Percentiles rank a stretch among this genome's conserved stretches.
These are phyloP conservation scores for Machaerirhynchus nigripectus DNA, from an alignment of 2,113 vertebrate species.

Conservation along the genomic window DNA sequence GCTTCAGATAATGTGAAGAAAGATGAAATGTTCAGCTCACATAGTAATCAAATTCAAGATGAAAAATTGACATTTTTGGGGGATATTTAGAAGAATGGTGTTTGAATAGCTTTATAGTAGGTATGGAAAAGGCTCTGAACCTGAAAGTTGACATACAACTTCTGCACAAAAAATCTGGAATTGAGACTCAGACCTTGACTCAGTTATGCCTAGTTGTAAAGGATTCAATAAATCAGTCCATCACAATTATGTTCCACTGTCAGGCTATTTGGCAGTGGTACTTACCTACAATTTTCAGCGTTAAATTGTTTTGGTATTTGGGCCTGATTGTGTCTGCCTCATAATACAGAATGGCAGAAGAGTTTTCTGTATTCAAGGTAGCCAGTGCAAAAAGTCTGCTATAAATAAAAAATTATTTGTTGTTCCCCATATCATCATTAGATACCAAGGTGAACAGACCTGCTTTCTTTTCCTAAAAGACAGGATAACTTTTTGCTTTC, in stretches of 20 bases:
- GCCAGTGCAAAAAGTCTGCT: background rate
- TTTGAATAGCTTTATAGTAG: background rate
- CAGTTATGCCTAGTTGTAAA: background rate
- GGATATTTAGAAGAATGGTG: background rate
- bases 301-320: background rate
- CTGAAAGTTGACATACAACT: background rate
- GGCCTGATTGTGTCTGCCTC: background rate
- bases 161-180: background rate
- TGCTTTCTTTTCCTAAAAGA: background rate
- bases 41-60: background rate
- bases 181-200: background rate
- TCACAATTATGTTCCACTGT: background rate
- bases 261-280: background rate
- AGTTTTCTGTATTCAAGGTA: background rate
- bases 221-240: background rate
- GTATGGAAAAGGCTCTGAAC: background rate
- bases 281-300: background rate
- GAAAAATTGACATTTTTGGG: background rate
- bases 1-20: background rate
- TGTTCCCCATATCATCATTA: background rate
- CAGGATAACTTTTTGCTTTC: background rate
- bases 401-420: background rate
- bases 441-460: background rate
- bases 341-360: background rate
- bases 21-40: background rate